phyloP scores from a whole-genome alignment of 1,140 invertebrate genomes.

The Ephestia elutella region DNA sequence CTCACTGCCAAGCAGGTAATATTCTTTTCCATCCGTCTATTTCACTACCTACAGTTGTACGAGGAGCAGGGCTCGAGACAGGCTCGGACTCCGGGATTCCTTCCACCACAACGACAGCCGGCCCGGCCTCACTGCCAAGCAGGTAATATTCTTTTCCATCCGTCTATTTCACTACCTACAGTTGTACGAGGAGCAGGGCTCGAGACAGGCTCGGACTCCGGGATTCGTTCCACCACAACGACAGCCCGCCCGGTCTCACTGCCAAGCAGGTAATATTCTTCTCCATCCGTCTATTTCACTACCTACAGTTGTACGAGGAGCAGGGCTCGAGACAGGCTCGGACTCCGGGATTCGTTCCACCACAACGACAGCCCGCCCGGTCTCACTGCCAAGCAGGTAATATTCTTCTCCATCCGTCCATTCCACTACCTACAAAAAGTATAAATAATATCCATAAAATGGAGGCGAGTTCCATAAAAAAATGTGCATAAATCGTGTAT shows the following conservation, averaged over 20 bases:
- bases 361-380: constrained; percentile 85
- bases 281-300: not conserved
- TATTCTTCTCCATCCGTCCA: not conserved
- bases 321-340: constrained; percentile 87
- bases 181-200: constrained; percentile 91
- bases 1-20: constrained; percentile 77
- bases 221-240: constrained; percentile 70
- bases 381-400: constrained; percentile 77
- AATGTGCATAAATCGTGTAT: no score
- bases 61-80: constrained; percentile 89
- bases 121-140: constrained; percentile 80
- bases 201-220: constrained; percentile 87
- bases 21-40: not conserved
- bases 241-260: constrained; percentile 85
- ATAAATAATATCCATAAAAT: no score
- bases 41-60: no score
- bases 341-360: constrained; percentile 76
- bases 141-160: constrained; percentile 48
- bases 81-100: constrained; percentile 82
- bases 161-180: not conserved
- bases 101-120: constrained; percentile 79
- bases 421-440: no score
- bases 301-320: no score
- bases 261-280: constrained; percentile 70
- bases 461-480: no score